Evolutionary conservation across 1,140 invertebrate species (phyloP).

Genomic region (Zaprionus ornatus): DNA sequence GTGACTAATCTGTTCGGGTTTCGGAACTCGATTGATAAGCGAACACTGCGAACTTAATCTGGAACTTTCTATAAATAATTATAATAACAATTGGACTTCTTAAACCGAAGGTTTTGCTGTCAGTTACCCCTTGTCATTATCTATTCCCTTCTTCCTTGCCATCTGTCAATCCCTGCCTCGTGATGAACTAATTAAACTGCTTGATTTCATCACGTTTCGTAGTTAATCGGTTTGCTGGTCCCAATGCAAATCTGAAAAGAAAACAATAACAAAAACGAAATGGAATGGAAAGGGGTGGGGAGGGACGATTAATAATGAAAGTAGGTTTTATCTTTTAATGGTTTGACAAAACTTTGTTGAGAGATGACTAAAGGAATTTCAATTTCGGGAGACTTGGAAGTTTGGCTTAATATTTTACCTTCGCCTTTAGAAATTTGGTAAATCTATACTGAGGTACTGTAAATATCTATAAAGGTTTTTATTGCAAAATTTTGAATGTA

Average conservation of each 20-base stretch:
- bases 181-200: conserved; percentile 26
- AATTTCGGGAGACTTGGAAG: no score
- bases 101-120: not conserved
- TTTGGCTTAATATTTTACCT: no score
- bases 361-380: no score
- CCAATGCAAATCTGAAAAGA: conserved; percentile 27
- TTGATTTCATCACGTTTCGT: conserved; percentile 39
- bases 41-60: not conserved
- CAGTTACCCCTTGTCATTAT: not conserved
- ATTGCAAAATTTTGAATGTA: no score
- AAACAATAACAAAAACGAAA: not conserved
- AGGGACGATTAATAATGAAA: not conserved
- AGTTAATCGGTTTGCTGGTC: not conserved
- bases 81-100: not conserved
- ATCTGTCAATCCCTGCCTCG: not conserved
- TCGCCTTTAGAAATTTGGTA: no score
- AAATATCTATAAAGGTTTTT: no score
- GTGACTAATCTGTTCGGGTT: conserved; percentile 20
- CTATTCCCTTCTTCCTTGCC: not conserved
- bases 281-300: not conserved
- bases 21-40: not conserved
- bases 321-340: no score
- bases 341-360: no score
- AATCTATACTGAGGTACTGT: no score
- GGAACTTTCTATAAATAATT: conserved; percentile 1